phyloP scores from a whole-genome alignment of 2,888 invertebrate genomes.

The Thecophora atra region DNA sequence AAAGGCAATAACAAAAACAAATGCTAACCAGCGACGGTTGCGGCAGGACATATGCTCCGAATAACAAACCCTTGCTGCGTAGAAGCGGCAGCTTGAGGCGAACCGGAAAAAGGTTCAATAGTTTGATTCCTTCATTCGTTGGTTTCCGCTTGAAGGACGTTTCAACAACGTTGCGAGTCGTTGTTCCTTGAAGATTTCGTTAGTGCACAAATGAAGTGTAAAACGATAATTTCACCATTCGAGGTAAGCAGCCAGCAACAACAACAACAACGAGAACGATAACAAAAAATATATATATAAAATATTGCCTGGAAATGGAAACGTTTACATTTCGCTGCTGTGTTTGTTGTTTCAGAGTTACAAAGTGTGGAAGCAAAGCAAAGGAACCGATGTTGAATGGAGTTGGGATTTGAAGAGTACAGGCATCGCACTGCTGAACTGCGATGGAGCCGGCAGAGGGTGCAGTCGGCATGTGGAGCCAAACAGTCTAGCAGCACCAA shows the following conservation, averaged over 20 bases:
- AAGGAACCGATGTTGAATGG: constrained; percentile 10
- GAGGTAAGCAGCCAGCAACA: constrained; percentile 14
- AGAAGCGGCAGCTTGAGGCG: neutral
- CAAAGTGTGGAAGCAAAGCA: neutral
- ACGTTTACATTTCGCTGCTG: neutral
- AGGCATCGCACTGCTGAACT: neutral
- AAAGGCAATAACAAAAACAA: constrained; percentile 32
- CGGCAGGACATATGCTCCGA: neutral
- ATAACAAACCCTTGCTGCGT: constrained; percentile 16
- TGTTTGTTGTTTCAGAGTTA: constrained; percentile 9
- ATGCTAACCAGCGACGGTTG: neutral
- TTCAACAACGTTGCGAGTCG: constrained; percentile 16
- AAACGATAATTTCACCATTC: neutral
- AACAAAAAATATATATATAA: constrained; percentile 11
- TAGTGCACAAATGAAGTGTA: constrained; percentile 8
- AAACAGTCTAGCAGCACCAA: constrained; percentile 27
- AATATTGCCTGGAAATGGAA: constrained; percentile 15
- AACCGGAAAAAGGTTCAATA: neutral
- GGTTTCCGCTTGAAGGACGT: constrained; percentile 33
- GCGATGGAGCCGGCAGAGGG: neutral
- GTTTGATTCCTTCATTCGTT: constrained; percentile 1
- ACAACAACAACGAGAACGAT: constrained; percentile 35
- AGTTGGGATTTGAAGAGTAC: constrained; percentile 1
- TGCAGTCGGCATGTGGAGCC: constrained; percentile 14
- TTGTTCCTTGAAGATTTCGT: constrained; percentile 29